Conservation (phyloP, 2,113 vertebrate species). For the Dermatemys mawii region DNA sequence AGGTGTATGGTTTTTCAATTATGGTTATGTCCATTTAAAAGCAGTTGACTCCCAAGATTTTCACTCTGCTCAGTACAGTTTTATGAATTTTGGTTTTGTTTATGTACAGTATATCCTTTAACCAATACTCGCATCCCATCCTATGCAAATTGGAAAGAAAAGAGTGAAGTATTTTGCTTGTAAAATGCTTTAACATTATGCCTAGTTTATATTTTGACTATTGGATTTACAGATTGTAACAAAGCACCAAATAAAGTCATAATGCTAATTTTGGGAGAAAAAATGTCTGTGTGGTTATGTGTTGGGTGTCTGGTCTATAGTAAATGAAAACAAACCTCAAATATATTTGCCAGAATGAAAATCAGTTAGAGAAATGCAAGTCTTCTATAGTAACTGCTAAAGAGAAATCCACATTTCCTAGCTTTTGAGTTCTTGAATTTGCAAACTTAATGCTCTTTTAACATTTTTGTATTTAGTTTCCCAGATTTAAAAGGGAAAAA, state of each 20-base stretch:
- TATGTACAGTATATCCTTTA: conserved; percentile 77
- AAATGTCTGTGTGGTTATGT: conserved; percentile 21
- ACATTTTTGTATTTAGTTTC: background rate
- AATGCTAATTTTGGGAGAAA: conserved; percentile 73
- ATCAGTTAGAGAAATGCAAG: background rate
- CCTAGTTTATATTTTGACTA: conserved; percentile 76
- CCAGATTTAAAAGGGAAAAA: background rate
- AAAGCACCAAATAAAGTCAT: conserved; percentile 80
- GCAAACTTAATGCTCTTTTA: background rate
- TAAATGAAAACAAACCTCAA: background rate
- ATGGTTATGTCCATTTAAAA: conserved; percentile 2
- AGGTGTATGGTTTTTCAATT: conserved; percentile 60
- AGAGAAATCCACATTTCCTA: background rate
- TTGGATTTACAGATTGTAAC: conserved; percentile 78
- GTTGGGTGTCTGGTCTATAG: background rate
- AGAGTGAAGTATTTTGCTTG: conserved; percentile 79
- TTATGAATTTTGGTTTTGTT: conserved; percentile 72
- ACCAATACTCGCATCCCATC: conserved; percentile 71
- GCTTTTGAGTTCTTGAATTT: background rate
- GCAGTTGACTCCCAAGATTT: conserved; percentile 23
- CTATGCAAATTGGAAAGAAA: conserved; percentile 69
- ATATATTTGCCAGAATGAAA: background rate
- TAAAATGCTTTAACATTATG: conserved; percentile 81
- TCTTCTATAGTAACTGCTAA: background rate
- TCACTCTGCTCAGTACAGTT: conserved; percentile 56